Conservation (phyloP, 2,113 vertebrate species). For the Morone saxatilis region DNA sequence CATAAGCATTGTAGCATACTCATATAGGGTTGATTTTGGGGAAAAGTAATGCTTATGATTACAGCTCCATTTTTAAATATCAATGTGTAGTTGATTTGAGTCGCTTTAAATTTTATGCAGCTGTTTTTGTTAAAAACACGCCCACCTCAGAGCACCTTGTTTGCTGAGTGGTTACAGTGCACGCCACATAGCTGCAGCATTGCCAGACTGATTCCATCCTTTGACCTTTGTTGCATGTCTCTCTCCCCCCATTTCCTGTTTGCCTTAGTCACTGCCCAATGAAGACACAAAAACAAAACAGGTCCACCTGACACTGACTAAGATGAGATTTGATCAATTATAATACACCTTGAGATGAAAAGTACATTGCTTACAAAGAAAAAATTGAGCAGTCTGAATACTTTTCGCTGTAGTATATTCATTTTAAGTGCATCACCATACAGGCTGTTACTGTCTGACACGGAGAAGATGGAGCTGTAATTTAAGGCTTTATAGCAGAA, state of each 20-base stretch:
- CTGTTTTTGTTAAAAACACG: background rate
- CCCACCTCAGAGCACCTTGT: too few species aligned
- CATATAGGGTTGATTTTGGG: conserved; percentile 2
- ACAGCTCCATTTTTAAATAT: conserved; percentile 44
- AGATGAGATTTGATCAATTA: conserved; percentile 8
- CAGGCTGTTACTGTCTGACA: conserved; percentile 5
- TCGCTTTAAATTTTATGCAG: background rate
- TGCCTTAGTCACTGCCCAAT: too few species aligned
- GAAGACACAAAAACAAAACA: background rate
- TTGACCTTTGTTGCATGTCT: too few species aligned
- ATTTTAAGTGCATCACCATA: conserved; percentile 5
- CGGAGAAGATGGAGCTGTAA: conserved; percentile 44
- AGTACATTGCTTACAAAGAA: background rate
- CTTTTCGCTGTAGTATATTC: conserved; percentile 4
- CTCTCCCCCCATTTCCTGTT: too few species aligned
- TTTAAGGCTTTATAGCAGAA: conserved; percentile 38
- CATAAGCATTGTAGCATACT: conserved; percentile 39
- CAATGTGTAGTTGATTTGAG: background rate
- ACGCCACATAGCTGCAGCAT: too few species aligned
- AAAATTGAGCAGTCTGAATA: conserved; percentile 1
- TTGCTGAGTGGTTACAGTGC: too few species aligned
- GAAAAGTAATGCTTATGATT: conserved; percentile 1
- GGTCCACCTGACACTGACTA: background rate
- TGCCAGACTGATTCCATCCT: too few species aligned
- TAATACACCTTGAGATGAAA: background rate